These are phyloP conservation scores for Ptychoptera contaminata DNA, from an alignment of 2,888 invertebrate species.

Conservation along the genomic window DNA sequence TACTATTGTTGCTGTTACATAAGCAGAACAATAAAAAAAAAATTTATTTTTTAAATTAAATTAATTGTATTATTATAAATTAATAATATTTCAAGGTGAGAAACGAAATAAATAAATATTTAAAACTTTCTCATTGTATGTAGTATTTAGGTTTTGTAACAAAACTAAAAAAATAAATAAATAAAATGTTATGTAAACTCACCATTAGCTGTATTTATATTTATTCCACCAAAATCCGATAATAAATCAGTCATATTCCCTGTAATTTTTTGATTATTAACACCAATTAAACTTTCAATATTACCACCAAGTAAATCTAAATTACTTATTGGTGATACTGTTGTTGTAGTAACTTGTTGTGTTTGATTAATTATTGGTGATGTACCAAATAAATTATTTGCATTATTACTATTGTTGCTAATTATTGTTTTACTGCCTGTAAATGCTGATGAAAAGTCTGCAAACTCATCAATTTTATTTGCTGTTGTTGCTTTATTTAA, in stretches of 20 bases:
- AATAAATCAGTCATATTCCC: slow-evolving; percentile 28
- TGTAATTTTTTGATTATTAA: slow-evolving; percentile 16
- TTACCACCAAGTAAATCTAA: slow-evolving; percentile 1
- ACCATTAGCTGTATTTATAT: slow-evolving; percentile 29
- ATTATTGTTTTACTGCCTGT: slow-evolving; percentile 11
- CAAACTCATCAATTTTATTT: slow-evolving; percentile 48
- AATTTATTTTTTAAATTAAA: neutral
- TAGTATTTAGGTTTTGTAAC: too few species aligned
- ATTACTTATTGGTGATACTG: slow-evolving; percentile 2
- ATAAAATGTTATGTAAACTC: slow-evolving; percentile 17
- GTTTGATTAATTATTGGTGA: slow-evolving; percentile 12
- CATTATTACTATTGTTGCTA: slow-evolving; percentile 4
- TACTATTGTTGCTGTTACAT: neutral
- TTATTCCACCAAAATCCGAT: slow-evolving; percentile 33
- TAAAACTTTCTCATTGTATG: too few species aligned
- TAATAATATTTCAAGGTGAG: too few species aligned
- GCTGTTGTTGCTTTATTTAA: slow-evolving; percentile 1
- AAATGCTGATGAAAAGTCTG: slow-evolving; percentile 67
- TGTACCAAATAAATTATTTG: slow-evolving; percentile 14
- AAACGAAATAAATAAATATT: too few species aligned
- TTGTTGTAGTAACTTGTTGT: neutral
- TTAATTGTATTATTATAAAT: neutral
- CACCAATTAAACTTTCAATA: slow-evolving; percentile 11
- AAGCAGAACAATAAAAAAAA: too few species aligned
- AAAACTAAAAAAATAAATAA: neutral